Evolutionary conservation across 1,140 invertebrate genomes (phyloP).

Genomic region (Magallana ariakensis): DNA sequence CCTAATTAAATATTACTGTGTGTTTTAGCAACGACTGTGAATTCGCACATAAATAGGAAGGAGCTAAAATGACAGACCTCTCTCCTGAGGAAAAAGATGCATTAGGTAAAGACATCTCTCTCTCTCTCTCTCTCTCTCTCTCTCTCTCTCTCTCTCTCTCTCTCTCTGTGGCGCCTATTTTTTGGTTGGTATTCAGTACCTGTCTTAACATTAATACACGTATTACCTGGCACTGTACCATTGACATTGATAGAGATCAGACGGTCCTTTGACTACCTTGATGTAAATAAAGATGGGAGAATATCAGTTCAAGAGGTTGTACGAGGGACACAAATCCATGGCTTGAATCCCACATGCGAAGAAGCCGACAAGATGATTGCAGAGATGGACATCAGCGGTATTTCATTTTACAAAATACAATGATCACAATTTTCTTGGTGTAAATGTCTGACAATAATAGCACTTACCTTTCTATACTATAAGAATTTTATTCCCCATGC

Average conservation of each 20-base stretch:
- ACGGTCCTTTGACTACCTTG: conserved; percentile 38
- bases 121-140: conserved; percentile 30
- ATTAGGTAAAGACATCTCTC: neutral
- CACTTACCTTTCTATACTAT: too few relatives aligned
- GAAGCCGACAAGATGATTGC: conserved; percentile 39
- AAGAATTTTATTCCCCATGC: too few relatives aligned
- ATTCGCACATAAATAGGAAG: too few relatives aligned
- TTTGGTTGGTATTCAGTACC: neutral
- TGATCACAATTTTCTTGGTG: too few relatives aligned
- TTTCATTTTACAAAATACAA: neutral
- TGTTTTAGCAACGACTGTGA: too few relatives aligned
- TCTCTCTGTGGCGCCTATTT: neutral
- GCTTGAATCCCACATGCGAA: conserved; percentile 20
- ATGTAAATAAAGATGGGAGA: conserved; percentile 41
- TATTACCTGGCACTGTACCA: neutral
- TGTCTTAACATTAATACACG: too few relatives aligned
- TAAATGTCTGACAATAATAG: too few relatives aligned
- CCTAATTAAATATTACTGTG: too few relatives aligned
- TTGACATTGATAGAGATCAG: conserved; percentile 41
- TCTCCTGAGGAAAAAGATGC: neutral
- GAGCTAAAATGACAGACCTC: neutral
- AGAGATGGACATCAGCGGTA: conserved; percentile 38
- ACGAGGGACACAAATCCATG: conserved; percentile 30
- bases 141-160: conserved; percentile 30
- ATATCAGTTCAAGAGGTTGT: conserved; percentile 39